Percentiles rank a stretch among this genome's conserved stretches.
These are phyloP conservation scores for Ochotona princeps DNA, from an alignment of 2,113 vertebrate genomes.

Conservation along the genomic window DNA sequence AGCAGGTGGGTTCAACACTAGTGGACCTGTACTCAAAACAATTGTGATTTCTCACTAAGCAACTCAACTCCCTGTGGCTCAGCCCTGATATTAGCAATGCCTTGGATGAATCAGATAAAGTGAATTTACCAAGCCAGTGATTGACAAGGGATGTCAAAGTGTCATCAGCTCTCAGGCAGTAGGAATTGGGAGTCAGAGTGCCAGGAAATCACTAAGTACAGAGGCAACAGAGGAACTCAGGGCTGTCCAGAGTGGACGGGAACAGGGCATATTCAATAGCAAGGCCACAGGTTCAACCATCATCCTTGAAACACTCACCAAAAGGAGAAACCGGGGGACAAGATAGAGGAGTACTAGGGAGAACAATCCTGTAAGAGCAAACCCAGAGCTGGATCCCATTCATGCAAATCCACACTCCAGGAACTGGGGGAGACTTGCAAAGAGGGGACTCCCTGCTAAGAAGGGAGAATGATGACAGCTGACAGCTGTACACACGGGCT, in stretches of 20 bases:
- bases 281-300: background rate
- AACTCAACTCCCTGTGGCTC: constrained; percentile 13
- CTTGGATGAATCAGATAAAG: constrained; percentile 1
- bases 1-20: constrained; percentile 39
- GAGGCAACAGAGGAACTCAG: background rate
- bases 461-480: constrained; percentile 9
- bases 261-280: background rate
- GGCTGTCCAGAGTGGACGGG: constrained; percentile 11
- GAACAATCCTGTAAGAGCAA: background rate
- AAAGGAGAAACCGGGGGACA: background rate
- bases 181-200: background rate
- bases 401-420: background rate
- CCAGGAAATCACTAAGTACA: background rate
- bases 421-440: background rate
- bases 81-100: background rate
- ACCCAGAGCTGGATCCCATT: background rate
- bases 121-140: background rate
- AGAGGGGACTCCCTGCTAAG: background rate
- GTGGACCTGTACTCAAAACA: background rate
- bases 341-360: background rate
- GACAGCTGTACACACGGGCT: background rate
- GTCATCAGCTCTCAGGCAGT: no score
- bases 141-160: background rate
- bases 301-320: background rate
- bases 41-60: constrained; percentile 4